Evolutionary conservation across 1,140 invertebrate genomes (phyloP), one percentile per base, ranked within the genome.

Genomic region (Pinna nobilis): DNA sequence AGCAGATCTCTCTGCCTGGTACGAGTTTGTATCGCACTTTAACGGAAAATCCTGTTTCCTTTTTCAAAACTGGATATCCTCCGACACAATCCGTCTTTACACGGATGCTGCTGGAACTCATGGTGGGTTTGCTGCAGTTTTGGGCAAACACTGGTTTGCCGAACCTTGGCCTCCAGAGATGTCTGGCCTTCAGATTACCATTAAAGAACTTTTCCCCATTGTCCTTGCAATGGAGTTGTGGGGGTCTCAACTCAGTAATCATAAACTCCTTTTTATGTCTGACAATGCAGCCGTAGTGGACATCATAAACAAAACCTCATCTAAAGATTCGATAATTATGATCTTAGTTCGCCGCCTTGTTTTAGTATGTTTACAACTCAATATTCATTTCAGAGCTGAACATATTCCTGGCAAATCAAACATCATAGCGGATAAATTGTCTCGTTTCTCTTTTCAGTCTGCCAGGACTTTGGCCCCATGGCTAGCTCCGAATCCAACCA

Each of bases 361-460:
- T 23, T 11, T 70, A 6, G 28, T 47, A 39, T 18, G 37, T 25
- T 18, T 70, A 23, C 51, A 47, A 47, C 49, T 33, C 44, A 78
- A 76, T 30, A 68, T 76, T 28, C 28, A 71, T 2, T 68, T 74
- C 39, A 59, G 23, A 35, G 25, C n/a, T 50, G 18, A 50, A 6
- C n/a, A 5, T n/a, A 50, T 50, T 44, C 18, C 18, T 7, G 18
- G 18, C 9, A 11, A 2, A 23, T 51, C 28, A 9, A 51, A 51
- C 20, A 51, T 25, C 20, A 51, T 51, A 23, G 70, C 71, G 28
- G 72, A 78, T 33, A 9, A 35, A 11, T 41, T 78, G 44, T 78
- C 76, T 44, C 76, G 76, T 47, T 78, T 74, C 55, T 37, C 70
- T 67, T 71, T 70, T 66, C 63, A 71, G 60, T 50, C 15, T 28